These are phyloP conservation scores for Lordiphosa collinella DNA, from an alignment of 1,140 invertebrate genomes.

Conservation along the genomic window DNA sequence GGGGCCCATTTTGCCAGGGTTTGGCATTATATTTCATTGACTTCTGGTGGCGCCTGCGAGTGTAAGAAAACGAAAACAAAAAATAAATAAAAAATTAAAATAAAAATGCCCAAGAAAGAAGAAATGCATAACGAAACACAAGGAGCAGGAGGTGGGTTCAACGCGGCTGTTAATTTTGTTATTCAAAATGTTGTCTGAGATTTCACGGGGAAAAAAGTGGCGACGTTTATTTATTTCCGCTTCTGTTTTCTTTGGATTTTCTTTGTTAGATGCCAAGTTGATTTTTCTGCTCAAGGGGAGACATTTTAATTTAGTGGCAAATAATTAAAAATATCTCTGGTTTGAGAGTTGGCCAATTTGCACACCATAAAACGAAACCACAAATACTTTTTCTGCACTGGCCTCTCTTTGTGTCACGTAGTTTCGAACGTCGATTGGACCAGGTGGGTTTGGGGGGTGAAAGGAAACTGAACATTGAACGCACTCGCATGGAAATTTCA, in stretches of 20 bases:
- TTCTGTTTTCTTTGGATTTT: conserved; percentile 29
- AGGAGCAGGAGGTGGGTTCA: conserved; percentile 1
- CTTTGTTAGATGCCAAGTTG: conserved; percentile 51
- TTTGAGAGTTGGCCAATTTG: conserved; percentile 34
- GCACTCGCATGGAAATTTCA: conserved; percentile 75
- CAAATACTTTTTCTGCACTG: conserved; percentile 48
- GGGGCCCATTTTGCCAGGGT: conserved; percentile 24
- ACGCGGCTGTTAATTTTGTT: conserved; percentile 74
- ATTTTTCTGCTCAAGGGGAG: conserved; percentile 38
- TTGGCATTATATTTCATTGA: conserved; percentile 32
- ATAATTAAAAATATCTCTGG: conserved; percentile 66
- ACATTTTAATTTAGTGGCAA: conserved; percentile 70
- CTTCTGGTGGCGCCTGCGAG: conserved; percentile 41
- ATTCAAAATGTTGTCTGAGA: conserved; percentile 70
- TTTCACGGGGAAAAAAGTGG: conserved; percentile 35
- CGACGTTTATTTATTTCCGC: conserved; percentile 78
- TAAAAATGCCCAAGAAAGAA: conserved; percentile 17
- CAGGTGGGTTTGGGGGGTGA: conserved; percentile 30
- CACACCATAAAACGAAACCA: conserved; percentile 52
- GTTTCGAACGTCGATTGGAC: conserved; percentile 68
- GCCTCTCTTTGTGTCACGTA: conserved; percentile 54
- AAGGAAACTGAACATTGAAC: conserved; percentile 32
- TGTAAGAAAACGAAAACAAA: conserved; percentile 39
- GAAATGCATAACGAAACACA: conserved; percentile 60
- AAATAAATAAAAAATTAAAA: conserved; percentile 53